A percentile compares a stretch with the other conserved stretches of the same genome.
These are phyloP conservation scores for Drosophila sordidapex DNA, from an alignment of 2,888 invertebrate species.

Conservation along the genomic window DNA sequence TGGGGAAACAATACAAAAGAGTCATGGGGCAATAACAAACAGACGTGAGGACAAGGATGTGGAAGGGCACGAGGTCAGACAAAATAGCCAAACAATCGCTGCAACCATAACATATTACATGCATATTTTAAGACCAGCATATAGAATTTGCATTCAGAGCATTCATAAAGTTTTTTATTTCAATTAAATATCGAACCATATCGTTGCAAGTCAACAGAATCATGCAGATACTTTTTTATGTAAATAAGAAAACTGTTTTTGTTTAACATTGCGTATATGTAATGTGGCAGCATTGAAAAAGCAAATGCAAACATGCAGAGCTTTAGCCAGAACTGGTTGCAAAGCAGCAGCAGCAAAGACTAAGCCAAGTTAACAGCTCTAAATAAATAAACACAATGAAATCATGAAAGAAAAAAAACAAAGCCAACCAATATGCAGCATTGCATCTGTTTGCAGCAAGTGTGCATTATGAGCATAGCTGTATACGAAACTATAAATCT, in stretches of 20 bases:
- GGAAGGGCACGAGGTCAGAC: conserved; percentile 36
- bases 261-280: conserved; percentile 34
- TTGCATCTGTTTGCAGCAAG: conserved; percentile 28
- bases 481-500: conserved; percentile 4
- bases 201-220: conserved; percentile 39
- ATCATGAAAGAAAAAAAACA: conserved; percentile 23
- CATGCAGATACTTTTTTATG: conserved; percentile 12
- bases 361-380: conserved; percentile 59
- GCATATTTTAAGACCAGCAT: conserved; percentile 69
- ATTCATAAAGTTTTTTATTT: conserved; percentile 67
- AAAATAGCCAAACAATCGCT: conserved; percentile 41
- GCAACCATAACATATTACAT: conserved; percentile 37
- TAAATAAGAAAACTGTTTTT: conserved; percentile 48
- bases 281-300: conserved; percentile 19
- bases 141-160: conserved; percentile 56
- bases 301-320: conserved; percentile 20
- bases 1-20: conserved; percentile 55
- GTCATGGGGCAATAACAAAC: conserved; percentile 56
- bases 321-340: background rate
- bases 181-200: conserved; percentile 64
- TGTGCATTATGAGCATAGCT: conserved; percentile 24
- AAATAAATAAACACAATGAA: conserved; percentile 65
- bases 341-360: conserved; percentile 8
- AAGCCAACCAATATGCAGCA: conserved; percentile 59
- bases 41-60: conserved; percentile 34